Evolutionary conservation across 2,888 invertebrate species (phyloP), one percentile per base, ranked within the genome.

Genomic region (Orthosia incerta): DNA sequence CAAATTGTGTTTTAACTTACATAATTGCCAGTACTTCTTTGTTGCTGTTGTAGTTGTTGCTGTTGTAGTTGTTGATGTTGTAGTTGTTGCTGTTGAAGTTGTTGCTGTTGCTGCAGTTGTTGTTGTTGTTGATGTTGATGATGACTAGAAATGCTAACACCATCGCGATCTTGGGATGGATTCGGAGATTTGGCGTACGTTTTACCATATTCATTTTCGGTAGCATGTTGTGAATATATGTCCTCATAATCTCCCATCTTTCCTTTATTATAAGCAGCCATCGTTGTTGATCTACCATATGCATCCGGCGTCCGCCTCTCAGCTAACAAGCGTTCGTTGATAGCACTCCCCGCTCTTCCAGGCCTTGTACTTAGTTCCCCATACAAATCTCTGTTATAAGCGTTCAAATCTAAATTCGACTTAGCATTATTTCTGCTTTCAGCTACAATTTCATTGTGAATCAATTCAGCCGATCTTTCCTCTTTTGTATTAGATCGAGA

Each of bases 231-330:
- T 83, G 96, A 84, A 90, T 97, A 98, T 26, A 98, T 97, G 87
- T 98, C 98, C 94, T 98, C 98, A 89, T 98, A 98, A 90, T 98
- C 98, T 0, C 97, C 97, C 51, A 95, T 93, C 87, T 93, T 94
- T 56, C 92, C 93, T 82, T 94, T 95, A 71, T 89, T 91, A 75
- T 95, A 94, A 15, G 94, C 91, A 16, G 91, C 95, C 92, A 96
- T 97, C 83, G 94, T 91, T 56, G 93, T 94, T 53, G 98, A 97
- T 79, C 98, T 95, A 1, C 98, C 98, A 89, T 98, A 98, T 16
- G 98, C 98, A 89, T 98, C 98, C 0, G 98, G 98, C 0, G 98
- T 98, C 83, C 98, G 96, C 84, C 98, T 97, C 90, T 98, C 98
- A 39, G 96, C 92, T 53, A 94, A 65, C 55, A 96, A 87, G 66